Evolutionary conservation across 1,140 invertebrate species (phyloP).

Genomic region (Steinernema feltiae): DNA sequence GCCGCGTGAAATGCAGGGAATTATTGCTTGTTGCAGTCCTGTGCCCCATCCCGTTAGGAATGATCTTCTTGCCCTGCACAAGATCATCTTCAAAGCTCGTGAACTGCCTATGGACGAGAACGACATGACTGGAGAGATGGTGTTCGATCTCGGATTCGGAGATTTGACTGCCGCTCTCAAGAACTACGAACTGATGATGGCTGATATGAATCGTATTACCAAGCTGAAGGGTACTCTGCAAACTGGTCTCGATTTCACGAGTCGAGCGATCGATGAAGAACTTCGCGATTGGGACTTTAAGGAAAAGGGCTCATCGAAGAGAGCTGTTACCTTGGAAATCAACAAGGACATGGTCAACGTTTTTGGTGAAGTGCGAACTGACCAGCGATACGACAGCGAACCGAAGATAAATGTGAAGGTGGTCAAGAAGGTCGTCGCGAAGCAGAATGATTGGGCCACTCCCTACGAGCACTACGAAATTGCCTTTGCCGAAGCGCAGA

Average conservation of each 20-base stretch:
- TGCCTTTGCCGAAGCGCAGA: constrained; percentile 13
- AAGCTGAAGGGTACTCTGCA: constrained; percentile 22
- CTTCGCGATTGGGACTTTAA: not conserved
- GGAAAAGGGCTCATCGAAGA: not conserved
- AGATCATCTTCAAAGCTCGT: constrained; percentile 28
- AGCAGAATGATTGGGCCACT: constrained; percentile 30
- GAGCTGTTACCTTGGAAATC: too few species aligned
- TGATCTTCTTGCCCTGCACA: constrained; percentile 70
- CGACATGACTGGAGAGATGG: not conserved
- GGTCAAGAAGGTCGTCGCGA: not conserved
- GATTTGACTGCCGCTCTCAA: not conserved
- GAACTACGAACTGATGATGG: constrained; percentile 24
- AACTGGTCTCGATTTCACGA: constrained; percentile 8
- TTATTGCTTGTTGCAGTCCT: constrained; percentile 85
- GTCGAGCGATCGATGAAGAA: constrained; percentile 19
- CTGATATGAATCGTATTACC: constrained; percentile 27
- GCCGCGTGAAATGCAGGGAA: constrained; percentile 84
- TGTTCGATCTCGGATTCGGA: not conserved
- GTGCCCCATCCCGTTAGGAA: constrained; percentile 78
- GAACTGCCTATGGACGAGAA: constrained; percentile 23
- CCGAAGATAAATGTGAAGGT: not conserved
- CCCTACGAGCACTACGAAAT: constrained; percentile 34
- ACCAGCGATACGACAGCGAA: not conserved
- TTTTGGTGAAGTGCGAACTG: not conserved
- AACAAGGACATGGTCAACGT: not conserved